Percentiles rank a stretch among this genome's conserved stretches.
Conservation (phyloP, 2,888 invertebrate species). For the Idaea straminata region DNA sequence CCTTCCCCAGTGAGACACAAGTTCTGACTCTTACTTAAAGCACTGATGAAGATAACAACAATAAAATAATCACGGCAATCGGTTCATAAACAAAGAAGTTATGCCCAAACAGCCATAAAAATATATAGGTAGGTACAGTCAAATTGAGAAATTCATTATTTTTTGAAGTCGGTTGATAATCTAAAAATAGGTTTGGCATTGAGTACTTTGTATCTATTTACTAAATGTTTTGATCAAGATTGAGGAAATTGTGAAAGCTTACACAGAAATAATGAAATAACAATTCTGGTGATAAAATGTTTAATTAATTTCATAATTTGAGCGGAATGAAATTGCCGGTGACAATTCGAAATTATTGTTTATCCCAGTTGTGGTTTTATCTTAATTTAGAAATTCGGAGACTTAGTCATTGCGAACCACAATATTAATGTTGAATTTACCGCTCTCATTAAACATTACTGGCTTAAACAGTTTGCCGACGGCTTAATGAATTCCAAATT, state of each 20-base stretch:
- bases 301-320: not conserved
- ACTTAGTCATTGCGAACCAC: conserved; percentile 51
- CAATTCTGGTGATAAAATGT: not conserved
- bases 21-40: no score
- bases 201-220: no score
- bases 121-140: no score
- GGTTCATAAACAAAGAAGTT: no score
- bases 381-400: conserved; percentile 22
- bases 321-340: conserved; percentile 6
- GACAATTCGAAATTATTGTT: conserved; percentile 37
- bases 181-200: not conserved
- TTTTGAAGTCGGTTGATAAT: not conserved
- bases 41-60: no score
- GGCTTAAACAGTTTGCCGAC: conserved; percentile 57
- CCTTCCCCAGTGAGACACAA: no score
- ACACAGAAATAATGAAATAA: not conserved
- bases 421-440: conserved; percentile 66
- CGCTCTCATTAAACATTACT: conserved; percentile 59
- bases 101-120: no score
- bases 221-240: not conserved
- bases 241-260: not conserved
- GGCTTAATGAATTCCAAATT: conserved; percentile 67
- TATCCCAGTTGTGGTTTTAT: conserved; percentile 31
- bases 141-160: no score
- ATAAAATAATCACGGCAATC: no score